Percentiles rank a stretch among this genome's conserved stretches.
These are phyloP conservation scores for Brachymystax lenok DNA, from an alignment of 2,797 vertebrate genomes.

Conservation along the genomic window DNA sequence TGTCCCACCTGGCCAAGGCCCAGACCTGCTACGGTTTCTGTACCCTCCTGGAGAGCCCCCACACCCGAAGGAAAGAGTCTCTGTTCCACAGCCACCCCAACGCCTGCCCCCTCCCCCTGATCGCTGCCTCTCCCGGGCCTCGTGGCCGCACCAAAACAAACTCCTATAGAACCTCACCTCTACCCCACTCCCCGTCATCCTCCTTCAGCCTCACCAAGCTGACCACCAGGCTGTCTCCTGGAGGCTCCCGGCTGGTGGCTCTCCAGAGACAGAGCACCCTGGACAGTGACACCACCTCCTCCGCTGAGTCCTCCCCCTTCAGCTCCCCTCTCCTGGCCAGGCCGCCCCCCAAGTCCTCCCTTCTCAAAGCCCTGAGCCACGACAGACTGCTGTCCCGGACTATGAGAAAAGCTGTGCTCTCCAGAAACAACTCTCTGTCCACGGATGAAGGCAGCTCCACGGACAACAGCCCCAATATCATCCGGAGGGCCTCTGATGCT, in stretches of 20 bases:
- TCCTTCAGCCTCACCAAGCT: slow-evolving; percentile 60
- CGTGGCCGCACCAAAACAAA: slow-evolving; percentile 28
- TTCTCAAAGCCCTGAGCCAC: slow-evolving; percentile 69
- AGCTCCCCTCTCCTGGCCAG: slow-evolving; percentile 66
- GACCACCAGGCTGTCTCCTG: slow-evolving; percentile 41
- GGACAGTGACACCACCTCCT: slow-evolving; percentile 76
- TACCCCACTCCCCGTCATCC: slow-evolving; percentile 9
- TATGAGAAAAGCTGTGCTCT: slow-evolving; percentile 48
- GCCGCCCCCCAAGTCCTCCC: slow-evolving; percentile 48
- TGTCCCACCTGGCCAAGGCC: slow-evolving; percentile 62
- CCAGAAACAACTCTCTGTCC: slow-evolving; percentile 75
- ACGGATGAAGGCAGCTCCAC: slow-evolving; percentile 81
- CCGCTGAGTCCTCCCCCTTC: slow-evolving; percentile 71
- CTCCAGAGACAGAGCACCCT: slow-evolving; percentile 55
- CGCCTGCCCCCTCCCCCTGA: slow-evolving; percentile 49
- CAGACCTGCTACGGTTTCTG: slow-evolving; percentile 85
- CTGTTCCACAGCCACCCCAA: slow-evolving; percentile 71
- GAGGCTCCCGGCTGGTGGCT: slow-evolving; percentile 31
- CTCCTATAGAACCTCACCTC: slow-evolving; percentile 6
- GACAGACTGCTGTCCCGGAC: slow-evolving; percentile 68
- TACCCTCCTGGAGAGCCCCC: slow-evolving; percentile 83
- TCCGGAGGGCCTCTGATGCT: slow-evolving; percentile 65
- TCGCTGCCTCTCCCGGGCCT: slow-evolving; percentile 53
- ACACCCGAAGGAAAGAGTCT: slow-evolving; percentile 83
- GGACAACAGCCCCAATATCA: slow-evolving; percentile 78